Evolutionary conservation across 1,140 invertebrate genomes (phyloP), one percentile per base, ranked within the genome.

Genomic region (Drosophila setifemur): DNA sequence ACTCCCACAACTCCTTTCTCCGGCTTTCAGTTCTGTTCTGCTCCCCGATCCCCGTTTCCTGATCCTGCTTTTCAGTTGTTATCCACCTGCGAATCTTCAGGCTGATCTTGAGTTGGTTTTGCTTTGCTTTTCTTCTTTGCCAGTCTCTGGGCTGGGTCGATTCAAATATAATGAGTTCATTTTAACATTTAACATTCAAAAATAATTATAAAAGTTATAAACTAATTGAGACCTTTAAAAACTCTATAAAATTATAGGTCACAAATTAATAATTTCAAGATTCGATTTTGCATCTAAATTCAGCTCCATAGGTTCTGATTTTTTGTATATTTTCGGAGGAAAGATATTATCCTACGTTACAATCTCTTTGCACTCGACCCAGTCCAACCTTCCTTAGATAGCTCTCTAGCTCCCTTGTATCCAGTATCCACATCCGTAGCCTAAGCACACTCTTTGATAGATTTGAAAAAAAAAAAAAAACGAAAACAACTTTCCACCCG

Each of bases 91-190:
- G 19, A 37, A n/a, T 19, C 25, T 25, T 31, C 6, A 19, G 39
- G 7, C 50, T 42, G 35, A 23, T 55, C 14, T 25, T 58, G 21
- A 43, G 52, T 61, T 61, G 52, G 19, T 44, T 61, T 40, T 58
- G 26, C 57, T 61, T 58, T 58, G 39, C 37, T 33, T 58, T 33
- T 12, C 25, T 14, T 60, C 6, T 14, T 8, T 23, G 5, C 9
- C 31, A 39, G 2, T 48, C 28, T 12, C 3, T 28, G 11, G 25
- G 14, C 4, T 45, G 25, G 25, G 43, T 45, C 16, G 26, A 44
- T 14, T 35, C 31, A 35, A 8, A 23, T 23, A 3, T 23, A 5
- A 23, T 23, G 21, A n/a, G n/a, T n/a, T n/a, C n/a, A n/a, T n/a
- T n/a, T n/a, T n/a, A n/a, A n/a, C n/a, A n/a, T n/a, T n/a, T n/a